Percentiles rank a stretch among this genome's conserved stretches.
Evolutionary conservation across 1,140 invertebrate genomes (phyloP).

Genomic region (Drosophila neocordata): DNA sequence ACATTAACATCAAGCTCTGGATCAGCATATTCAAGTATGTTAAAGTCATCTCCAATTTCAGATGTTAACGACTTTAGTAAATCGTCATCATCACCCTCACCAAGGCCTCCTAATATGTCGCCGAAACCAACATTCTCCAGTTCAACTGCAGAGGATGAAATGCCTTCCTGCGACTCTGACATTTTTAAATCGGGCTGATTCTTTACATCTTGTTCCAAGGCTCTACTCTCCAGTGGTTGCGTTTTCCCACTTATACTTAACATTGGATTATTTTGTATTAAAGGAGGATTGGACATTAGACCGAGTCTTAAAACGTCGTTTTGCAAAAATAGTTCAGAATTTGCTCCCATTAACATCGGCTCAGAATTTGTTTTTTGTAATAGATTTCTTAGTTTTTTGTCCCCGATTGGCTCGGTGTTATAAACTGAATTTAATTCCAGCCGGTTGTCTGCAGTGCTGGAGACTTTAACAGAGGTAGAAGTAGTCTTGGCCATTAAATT

Average conservation of each 20-base stretch:
- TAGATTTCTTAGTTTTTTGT: slow-evolving; percentile 64
- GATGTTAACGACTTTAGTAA: slow-evolving; percentile 88
- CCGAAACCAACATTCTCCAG: slow-evolving; percentile 86
- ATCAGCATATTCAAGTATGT: slow-evolving; percentile 97
- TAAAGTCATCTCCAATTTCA: slow-evolving; percentile 96
- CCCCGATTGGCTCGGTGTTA: slow-evolving; percentile 55
- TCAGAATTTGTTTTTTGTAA: slow-evolving; percentile 65
- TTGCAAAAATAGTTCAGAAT: slow-evolving; percentile 56
- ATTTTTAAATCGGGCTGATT: slow-evolving; percentile 51
- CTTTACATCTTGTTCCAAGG: slow-evolving; percentile 61
- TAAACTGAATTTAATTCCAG: slow-evolving; percentile 51
- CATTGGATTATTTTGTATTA: slow-evolving; percentile 73
- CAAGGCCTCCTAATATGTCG: slow-evolving; percentile 91
- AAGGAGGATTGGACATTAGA: slow-evolving; percentile 49
- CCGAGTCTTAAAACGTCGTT: slow-evolving; percentile 64
- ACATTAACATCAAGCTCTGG: slow-evolving; percentile 93
- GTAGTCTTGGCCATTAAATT: slow-evolving; percentile 44
- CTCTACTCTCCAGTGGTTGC: slow-evolving; percentile 51
- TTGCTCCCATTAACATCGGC: slow-evolving; percentile 53
- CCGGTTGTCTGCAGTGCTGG: slow-evolving; percentile 38
- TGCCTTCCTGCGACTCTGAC: slow-evolving; percentile 56
- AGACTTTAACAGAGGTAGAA: slow-evolving; percentile 41
- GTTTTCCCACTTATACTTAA: slow-evolving; percentile 60
- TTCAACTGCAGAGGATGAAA: slow-evolving; percentile 64
- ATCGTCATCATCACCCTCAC: slow-evolving; percentile 94